Conservation (phyloP, 2,888 invertebrate species). For the Pycnomerus fuliginosus region DNA sequence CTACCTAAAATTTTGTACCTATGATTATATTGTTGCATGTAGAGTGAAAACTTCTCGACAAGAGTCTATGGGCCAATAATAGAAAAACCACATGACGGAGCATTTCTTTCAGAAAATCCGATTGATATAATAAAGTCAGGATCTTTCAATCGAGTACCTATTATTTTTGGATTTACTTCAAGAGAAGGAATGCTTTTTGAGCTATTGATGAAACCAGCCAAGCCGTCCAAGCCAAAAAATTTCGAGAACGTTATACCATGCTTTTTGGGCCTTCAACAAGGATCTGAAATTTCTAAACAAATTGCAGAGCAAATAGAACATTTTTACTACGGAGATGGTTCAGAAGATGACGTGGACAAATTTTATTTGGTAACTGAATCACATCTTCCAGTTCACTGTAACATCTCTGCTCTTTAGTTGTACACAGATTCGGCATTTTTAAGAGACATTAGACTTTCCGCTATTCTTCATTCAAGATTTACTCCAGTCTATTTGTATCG, state of each 20-base stretch:
- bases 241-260: background rate
- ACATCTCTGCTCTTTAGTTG: slow-evolving; percentile 25
- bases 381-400: background rate
- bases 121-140: slow-evolving; percentile 30
- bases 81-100: slow-evolving; percentile 24
- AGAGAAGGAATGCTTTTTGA: slow-evolving; percentile 36
- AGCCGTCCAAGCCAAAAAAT: background rate
- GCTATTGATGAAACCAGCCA: slow-evolving; percentile 1
- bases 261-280: background rate
- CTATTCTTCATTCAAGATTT: slow-evolving; percentile 21
- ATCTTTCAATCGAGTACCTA: slow-evolving; percentile 34
- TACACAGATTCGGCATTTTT: slow-evolving; percentile 32
- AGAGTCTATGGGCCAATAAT: slow-evolving; percentile 23
- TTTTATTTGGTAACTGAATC: slow-evolving; percentile 4
- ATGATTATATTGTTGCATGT: background rate
- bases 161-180: slow-evolving; percentile 35
- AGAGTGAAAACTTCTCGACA: slow-evolving; percentile 3
- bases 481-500: slow-evolving; percentile 32
- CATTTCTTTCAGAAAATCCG: slow-evolving; percentile 32
- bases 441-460: slow-evolving; percentile 21
- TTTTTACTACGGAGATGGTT: slow-evolving; percentile 7
- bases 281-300: slow-evolving; percentile 7
- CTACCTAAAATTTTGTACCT: background rate
- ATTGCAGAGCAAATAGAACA: slow-evolving; percentile 36
- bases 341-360: slow-evolving; percentile 30